A percentile compares a stretch with the other conserved stretches of the same genome.
Evolutionary conservation across 2,113 vertebrate genomes (phyloP).

Genomic region (Ptilorrhoa leucosticta): DNA sequence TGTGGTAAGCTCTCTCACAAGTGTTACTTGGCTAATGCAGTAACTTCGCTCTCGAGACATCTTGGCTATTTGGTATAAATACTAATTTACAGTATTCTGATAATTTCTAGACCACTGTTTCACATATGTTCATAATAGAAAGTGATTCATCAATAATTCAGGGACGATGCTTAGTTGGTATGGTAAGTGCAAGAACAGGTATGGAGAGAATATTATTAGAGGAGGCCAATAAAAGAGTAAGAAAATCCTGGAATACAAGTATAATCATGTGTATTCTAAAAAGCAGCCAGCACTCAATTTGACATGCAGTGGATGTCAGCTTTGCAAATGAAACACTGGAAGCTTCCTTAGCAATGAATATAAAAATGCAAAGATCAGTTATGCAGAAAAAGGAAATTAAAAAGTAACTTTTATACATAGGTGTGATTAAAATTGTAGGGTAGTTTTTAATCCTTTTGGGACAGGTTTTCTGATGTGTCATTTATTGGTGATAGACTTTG

Average conservation of each 20-base stretch:
- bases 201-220: not conserved
- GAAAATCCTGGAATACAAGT: not conserved
- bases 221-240: not conserved
- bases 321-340: conserved; percentile 48
- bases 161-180: not conserved
- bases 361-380: conserved; percentile 33
- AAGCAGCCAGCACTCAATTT: conserved; percentile 24
- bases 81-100: not conserved
- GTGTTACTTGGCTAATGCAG: not conserved
- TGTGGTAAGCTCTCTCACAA: not conserved
- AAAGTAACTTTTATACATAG: conserved; percentile 10
- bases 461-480: not conserved
- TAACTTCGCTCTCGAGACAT: not conserved
- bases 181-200: not conserved
- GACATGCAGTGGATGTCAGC: conserved; percentile 44
- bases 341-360: conserved; percentile 26
- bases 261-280: conserved; percentile 2
- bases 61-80: not conserved
- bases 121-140: not conserved
- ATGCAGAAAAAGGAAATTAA: conserved; percentile 43
- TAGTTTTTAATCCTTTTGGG: conserved; percentile 1
- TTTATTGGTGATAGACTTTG: not conserved
- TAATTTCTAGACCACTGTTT: not conserved
- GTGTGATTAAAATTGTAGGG: conserved; percentile 19
- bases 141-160: conserved; percentile 9